Base-by-base conservation (phyloP, 2,797 vertebrate species). In the Schizopygopsis malacanthus region DNA sequence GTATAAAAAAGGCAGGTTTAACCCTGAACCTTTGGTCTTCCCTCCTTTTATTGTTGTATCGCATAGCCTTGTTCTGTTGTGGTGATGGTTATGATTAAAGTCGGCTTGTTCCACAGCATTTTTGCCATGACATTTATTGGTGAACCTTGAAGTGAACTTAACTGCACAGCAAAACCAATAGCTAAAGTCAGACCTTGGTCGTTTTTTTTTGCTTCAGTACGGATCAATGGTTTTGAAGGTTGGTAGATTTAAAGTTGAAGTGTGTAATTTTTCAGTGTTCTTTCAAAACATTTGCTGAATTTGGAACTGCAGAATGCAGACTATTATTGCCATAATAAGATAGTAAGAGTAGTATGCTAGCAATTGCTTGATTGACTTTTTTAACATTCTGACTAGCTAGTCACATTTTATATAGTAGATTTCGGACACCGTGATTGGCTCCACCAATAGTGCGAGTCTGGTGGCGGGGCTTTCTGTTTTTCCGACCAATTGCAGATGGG, bases 41-140 rank as follows among this genome's bases (percentile, higher is more conserved):
- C 11, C 50, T 41, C 2, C 77, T 85, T 72, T 54, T 72, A 39
- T 79, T 71, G n/a, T 70, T 79, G 54, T 56, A 43, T 82, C 59
- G 50, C 50, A 71, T 72, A 79, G 83, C 84, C 45, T 65, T 75
- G 78, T 63, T 43, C 37, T 75, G 50, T 75, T 85, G 12, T 43
- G 59, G 18, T 59, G 76, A 22, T 79, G 33, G 50, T 43, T 41
- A 50, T 85, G 84, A 85, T 85, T 85, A 80, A 85, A 81, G 83
- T 72, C 47, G 28, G 67, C 83, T 72, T 50, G 83, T 70, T 61
- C 54, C 39, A 28, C 16, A 28, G 69, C 7, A 54, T 81, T 85
- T 80, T 73, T 11, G 0, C 56, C 45, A 39, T 79, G 84, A 85
- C 77, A 65, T 81, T 85, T 85, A 85, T 81, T 81, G 56, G 20